Base-by-base conservation (phyloP, 2,113 vertebrate species). In the Apteryx owenii region DNA sequence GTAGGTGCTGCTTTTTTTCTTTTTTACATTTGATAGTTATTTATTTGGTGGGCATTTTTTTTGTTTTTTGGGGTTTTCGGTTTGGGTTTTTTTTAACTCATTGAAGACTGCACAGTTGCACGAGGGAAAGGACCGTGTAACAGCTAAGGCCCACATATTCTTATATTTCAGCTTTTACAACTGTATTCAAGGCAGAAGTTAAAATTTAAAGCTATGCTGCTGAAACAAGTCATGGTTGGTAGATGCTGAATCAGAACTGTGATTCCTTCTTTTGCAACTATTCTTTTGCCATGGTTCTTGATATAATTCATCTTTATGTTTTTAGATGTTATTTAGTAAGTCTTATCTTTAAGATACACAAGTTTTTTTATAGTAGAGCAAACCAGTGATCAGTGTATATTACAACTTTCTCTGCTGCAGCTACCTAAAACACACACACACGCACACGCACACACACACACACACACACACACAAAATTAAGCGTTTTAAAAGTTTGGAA, bases 1-100 rank as follows among this genome's bases (percentile, higher is more conserved):
- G 99, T 99, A 98, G 75, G 98, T 95, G 54, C 48, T 33, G 20
- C 5, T 31, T 78, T 56, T 23, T 33, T 5, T 10, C 28, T 75
- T 76, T 51, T 19, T 36, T 7, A 28, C 15, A 28, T 28, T 38
- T 85, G 44, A n/a, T 82, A 25, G 38, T 14, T 64, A 38, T 29
- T 71, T 0, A 17, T 68, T 65, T 89, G 6, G 36, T n/a, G 11
- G 82, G 25, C 0, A 0, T 1, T 50, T 38, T 62, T 42, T 31
- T 19, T 42, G 23, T 70, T 21, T 80, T 79, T 19, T 21, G 42
- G 42, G 42, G 42, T 62, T n/a, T 28, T 25, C 36, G 36, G 50
- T n/a, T 62, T 33, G 29, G 51, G 56, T 26, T 18, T 18, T 28
- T 29, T 56, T 56, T 29, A 13, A 58, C 26, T 56, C 44, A 53